phyloP scores from a whole-genome alignment of 2,888 invertebrate genomes.

The Aromia moschata region DNA sequence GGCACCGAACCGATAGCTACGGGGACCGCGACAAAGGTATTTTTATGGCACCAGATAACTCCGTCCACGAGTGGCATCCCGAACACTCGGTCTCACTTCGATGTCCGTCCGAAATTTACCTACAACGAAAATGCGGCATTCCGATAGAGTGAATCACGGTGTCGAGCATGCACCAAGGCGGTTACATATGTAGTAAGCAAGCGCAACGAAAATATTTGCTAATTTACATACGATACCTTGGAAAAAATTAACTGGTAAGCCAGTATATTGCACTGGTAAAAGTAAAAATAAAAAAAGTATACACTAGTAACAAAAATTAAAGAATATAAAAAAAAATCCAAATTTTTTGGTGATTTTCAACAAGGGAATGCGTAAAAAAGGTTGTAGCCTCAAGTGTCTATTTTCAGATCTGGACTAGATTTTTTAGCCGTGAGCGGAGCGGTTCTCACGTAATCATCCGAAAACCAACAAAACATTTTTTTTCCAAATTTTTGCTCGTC shows the following conservation, averaged over 20 bases:
- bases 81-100: neutral
- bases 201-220: neutral
- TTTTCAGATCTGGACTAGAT: too few species aligned
- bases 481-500: too few species aligned
- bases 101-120: neutral
- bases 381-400: too few species aligned
- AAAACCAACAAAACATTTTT: too few species aligned
- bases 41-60: neutral
- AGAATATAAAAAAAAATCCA: too few species aligned
- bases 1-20: neutral
- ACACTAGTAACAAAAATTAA: too few species aligned
- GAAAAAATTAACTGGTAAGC: neutral
- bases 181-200: neutral
- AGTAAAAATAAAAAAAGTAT: too few species aligned
- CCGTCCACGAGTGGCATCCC: neutral
- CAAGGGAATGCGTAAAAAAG: too few species aligned
- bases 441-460: too few species aligned
- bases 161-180: neutral
- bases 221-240: neutral
- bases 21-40: neutral
- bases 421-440: too few species aligned
- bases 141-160: neutral
- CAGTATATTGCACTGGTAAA: too few species aligned
- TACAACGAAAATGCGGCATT: neutral
- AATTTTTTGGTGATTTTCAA: too few species aligned